phyloP scores from a whole-genome alignment of 1,140 invertebrate species.

The Panagrolaimus sp. region DNA sequence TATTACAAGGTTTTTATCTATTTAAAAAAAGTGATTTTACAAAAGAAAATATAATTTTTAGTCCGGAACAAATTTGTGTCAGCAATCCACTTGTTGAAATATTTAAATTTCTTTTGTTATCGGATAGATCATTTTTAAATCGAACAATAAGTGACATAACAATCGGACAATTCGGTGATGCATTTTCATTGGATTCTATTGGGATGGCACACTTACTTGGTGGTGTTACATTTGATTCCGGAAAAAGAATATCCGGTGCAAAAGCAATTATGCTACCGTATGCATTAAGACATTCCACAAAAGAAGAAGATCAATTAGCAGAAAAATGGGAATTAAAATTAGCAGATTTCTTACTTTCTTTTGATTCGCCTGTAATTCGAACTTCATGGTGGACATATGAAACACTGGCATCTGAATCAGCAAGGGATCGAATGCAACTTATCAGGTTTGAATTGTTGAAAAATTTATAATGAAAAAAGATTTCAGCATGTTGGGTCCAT shows the following conservation, averaged over 20 bases:
- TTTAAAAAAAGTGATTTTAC: neutral
- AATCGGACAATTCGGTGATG: constrained; percentile 35
- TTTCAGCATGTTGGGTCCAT: constrained; percentile 49
- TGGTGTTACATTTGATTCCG: constrained; percentile 43
- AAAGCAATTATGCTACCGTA: constrained; percentile 56
- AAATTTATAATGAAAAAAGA: neutral
- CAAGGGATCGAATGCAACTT: constrained; percentile 45
- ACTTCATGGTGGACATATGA: constrained; percentile 58
- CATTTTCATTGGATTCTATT: constrained; percentile 41
- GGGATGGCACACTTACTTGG: constrained; percentile 47
- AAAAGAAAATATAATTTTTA: constrained; percentile 24
- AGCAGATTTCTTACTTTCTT: constrained; percentile 40
- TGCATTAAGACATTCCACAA: constrained; percentile 48
- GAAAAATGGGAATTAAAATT: constrained; percentile 55
- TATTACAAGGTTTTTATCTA: constrained; percentile 12
- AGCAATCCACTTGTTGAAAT: constrained; percentile 52
- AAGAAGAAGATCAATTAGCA: constrained; percentile 46
- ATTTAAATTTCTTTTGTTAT: constrained; percentile 48
- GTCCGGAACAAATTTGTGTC: constrained; percentile 48
- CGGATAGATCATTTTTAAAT: constrained; percentile 44
- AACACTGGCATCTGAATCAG: constrained; percentile 52
- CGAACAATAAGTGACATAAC: constrained; percentile 44
- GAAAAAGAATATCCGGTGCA: constrained; percentile 47
- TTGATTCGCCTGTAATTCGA: constrained; percentile 33
- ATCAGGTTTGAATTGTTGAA: constrained; percentile 28